phyloP scores from a whole-genome alignment of 2,113 vertebrate species.

The Paratilapia polleni region DNA sequence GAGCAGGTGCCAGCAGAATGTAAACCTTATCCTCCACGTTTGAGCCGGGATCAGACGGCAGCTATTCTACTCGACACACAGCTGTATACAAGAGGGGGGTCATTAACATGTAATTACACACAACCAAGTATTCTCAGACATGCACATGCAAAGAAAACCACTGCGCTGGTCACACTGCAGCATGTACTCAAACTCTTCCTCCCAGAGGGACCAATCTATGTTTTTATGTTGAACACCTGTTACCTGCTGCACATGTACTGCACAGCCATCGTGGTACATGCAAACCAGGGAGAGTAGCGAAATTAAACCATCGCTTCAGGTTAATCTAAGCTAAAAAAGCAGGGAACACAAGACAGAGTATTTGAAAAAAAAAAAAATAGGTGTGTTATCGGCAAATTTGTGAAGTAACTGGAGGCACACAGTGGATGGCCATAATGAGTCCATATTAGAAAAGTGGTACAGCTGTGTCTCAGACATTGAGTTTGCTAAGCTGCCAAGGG shows the following conservation, averaged over 20 bases:
- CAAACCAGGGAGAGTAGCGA: constrained; percentile 15
- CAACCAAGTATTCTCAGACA: constrained; percentile 9
- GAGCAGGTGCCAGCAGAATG: constrained; percentile 52
- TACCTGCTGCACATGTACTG: constrained; percentile 34
- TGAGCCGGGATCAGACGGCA: constrained; percentile 40
- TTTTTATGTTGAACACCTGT: constrained; percentile 70
- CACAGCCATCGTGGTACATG: background rate
- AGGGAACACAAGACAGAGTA: constrained; percentile 23
- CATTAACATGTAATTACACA: constrained; percentile 72
- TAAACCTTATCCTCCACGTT: constrained; percentile 36
- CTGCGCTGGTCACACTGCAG: constrained; percentile 36
- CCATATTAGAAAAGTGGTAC: constrained; percentile 74
- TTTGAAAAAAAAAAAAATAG: constrained; percentile 39
- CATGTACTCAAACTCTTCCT: constrained; percentile 31
- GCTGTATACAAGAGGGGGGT: constrained; percentile 53
- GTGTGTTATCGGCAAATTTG: constrained; percentile 73
- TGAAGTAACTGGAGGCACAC: constrained; percentile 74
- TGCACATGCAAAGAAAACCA: background rate
- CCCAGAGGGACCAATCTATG: constrained; percentile 69
- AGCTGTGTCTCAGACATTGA: constrained; percentile 78
- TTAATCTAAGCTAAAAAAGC: constrained; percentile 32
- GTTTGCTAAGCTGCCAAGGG: constrained; percentile 67
- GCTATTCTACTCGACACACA: constrained; percentile 37
- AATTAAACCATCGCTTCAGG: constrained; percentile 47
- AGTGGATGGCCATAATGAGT: constrained; percentile 72